A percentile compares a stretch with the other conserved stretches of the same genome.
Conservation (phyloP, 1,140 invertebrate genomes). For the Teleogryllus occipitalis region DNA sequence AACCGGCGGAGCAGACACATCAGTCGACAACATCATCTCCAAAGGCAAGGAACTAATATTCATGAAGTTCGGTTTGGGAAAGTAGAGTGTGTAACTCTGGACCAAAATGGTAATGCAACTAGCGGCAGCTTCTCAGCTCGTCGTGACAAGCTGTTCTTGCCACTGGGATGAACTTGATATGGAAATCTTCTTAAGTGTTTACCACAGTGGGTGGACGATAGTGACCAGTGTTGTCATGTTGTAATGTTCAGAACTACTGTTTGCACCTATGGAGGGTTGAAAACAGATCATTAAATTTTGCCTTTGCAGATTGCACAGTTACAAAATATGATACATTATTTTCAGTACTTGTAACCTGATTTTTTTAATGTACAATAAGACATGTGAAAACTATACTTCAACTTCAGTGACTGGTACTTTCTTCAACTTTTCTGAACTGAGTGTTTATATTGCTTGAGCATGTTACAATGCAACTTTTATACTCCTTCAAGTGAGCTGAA, state of each 20-base stretch:
- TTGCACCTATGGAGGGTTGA: background rate
- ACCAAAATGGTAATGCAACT: background rate
- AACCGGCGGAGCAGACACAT: constrained; percentile 55
- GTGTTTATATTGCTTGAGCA: background rate
- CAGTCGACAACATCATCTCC: constrained; percentile 54
- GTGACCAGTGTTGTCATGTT: background rate
- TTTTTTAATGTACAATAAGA: too few relatives aligned
- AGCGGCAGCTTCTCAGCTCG: background rate
- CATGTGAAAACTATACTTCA: background rate
- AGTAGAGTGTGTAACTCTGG: background rate
- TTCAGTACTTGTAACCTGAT: too few relatives aligned
- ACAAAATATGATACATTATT: too few relatives aligned
- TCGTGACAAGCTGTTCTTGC: background rate
- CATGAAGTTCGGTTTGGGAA: constrained; percentile 78
- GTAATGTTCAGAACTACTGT: background rate
- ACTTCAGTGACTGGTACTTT: background rate
- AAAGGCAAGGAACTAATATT: constrained; percentile 86
- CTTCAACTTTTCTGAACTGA: background rate
- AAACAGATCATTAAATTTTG: background rate
- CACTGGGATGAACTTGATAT: background rate
- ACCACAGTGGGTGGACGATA: background rate
- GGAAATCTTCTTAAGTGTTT: background rate
- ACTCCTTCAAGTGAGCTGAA: background rate
- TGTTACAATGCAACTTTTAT: background rate
- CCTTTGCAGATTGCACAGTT: too few relatives aligned